Percentiles rank a stretch among this genome's conserved stretches.
phyloP scores from a whole-genome alignment of 2,113 vertebrate genomes.

The Erinaceus europaeus region DNA sequence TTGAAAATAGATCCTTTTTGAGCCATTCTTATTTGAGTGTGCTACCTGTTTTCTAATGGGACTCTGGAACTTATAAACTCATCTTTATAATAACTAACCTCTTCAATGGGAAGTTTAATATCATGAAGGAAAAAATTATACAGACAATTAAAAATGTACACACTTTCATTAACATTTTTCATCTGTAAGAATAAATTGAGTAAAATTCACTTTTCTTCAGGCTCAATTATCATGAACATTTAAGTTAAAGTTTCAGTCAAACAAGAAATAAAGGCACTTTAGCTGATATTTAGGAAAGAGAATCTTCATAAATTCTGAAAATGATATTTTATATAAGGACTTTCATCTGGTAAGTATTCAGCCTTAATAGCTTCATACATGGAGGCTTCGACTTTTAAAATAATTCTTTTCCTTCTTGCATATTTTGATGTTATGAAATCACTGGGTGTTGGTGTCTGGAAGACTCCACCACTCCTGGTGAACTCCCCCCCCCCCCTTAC shows the following conservation, averaged over 20 bases:
- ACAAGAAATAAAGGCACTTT: conserved; percentile 37
- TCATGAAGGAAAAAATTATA: background rate
- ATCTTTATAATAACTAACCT: background rate
- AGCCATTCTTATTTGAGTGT: background rate
- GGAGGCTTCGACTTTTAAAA: no score
- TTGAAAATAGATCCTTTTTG: background rate
- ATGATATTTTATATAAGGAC: background rate
- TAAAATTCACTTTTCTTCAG: conserved; percentile 35
- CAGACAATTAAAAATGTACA: background rate
- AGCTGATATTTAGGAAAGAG: conserved; percentile 9
- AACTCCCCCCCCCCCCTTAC: no score
- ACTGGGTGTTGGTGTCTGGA: no score
- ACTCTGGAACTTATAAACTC: background rate
- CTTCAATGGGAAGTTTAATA: background rate
- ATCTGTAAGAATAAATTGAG: conserved; percentile 1
- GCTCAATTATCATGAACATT: background rate
- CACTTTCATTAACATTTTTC: conserved; percentile 22
- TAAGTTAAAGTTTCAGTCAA: conserved; percentile 43
- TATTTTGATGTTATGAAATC: no score
- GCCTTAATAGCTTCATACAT: conserved; percentile 13
- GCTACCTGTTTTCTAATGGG: background rate
- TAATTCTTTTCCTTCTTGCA: no score
- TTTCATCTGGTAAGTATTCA: conserved; percentile 46
- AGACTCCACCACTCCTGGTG: no score
- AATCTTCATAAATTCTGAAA: conserved; percentile 2